phyloP scores from a whole-genome alignment of 2,113 vertebrate genomes.

The Vireo altiloquus region DNA sequence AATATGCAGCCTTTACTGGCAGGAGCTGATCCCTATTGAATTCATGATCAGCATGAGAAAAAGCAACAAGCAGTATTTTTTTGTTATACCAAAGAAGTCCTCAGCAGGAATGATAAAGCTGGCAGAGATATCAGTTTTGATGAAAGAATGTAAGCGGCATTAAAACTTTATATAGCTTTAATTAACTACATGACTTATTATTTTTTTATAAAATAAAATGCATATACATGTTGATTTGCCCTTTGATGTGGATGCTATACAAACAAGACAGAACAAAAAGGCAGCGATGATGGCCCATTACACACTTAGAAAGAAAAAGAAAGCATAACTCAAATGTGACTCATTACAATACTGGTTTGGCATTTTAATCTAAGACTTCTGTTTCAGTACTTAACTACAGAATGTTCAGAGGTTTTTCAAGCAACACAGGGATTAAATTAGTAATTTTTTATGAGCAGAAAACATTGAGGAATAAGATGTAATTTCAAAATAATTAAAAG shows the following conservation, averaged over 20 bases:
- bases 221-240: background rate
- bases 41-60: slow-evolving; percentile 11
- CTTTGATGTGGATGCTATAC: background rate
- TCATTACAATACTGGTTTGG: background rate
- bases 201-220: background rate
- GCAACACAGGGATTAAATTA: background rate
- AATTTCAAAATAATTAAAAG: background rate
- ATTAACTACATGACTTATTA: background rate
- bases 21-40: slow-evolving; percentile 8
- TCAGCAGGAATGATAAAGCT: background rate
- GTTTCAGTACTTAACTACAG: background rate
- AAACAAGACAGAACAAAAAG: background rate
- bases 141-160: background rate
- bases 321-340: background rate
- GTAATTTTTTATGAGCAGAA: background rate
- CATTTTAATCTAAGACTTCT: background rate
- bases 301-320: background rate
- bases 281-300: background rate
- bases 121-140: background rate
- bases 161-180: background rate
- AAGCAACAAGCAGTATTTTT: background rate
- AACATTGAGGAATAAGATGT: background rate
- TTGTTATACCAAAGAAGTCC: background rate
- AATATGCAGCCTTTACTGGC: slow-evolving; percentile 37
- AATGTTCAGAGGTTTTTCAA: background rate